A percentile compares a stretch with the other conserved stretches of the same genome.
phyloP scores from a whole-genome alignment of 2,797 vertebrate species.

The Hyperoplus lanceolatus region DNA sequence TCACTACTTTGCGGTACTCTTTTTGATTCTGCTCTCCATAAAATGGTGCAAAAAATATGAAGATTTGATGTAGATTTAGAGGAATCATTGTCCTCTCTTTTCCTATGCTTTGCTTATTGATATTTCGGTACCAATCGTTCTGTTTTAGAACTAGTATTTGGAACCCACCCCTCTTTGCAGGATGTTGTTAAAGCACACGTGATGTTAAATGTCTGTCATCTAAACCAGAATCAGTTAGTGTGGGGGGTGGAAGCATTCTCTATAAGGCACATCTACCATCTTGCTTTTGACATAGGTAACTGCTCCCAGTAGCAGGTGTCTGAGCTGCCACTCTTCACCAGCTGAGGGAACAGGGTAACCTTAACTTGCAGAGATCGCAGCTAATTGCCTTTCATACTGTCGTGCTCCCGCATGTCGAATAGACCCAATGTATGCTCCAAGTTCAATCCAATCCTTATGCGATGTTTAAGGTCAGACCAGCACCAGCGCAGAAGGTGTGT shows the following conservation, averaged over 20 bases:
- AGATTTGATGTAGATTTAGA: too few relatives aligned
- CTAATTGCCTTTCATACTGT: constrained; percentile 75
- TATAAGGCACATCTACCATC: constrained; percentile 4
- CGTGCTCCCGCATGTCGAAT: constrained; percentile 52
- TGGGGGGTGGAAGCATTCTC: not conserved
- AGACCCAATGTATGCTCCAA: constrained; percentile 47
- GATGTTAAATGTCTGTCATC: not conserved
- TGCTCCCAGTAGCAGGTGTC: constrained; percentile 46
- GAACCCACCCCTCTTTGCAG: not conserved
- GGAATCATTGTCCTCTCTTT: too few relatives aligned
- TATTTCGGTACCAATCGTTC: too few relatives aligned
- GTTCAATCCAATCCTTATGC: constrained; percentile 56
- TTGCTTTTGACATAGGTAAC: constrained; percentile 31
- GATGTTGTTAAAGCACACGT: not conserved
- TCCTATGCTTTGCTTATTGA: too few relatives aligned
- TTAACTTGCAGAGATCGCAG: constrained; percentile 62
- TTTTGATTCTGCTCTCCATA: too few relatives aligned
- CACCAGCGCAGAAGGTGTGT: constrained; percentile 37
- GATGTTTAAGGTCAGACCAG: constrained; percentile 63
- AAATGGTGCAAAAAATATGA: too few relatives aligned
- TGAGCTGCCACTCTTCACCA: constrained; percentile 40
- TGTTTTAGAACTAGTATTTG: too few relatives aligned
- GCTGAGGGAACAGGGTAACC: constrained; percentile 77
- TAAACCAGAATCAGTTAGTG: not conserved
- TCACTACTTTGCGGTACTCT: too few relatives aligned